Evolutionary conservation across 2,797 vertebrate genomes (phyloP), one percentile per base, ranked within the genome.

Genomic region (Toxotes lorentzi): DNA sequence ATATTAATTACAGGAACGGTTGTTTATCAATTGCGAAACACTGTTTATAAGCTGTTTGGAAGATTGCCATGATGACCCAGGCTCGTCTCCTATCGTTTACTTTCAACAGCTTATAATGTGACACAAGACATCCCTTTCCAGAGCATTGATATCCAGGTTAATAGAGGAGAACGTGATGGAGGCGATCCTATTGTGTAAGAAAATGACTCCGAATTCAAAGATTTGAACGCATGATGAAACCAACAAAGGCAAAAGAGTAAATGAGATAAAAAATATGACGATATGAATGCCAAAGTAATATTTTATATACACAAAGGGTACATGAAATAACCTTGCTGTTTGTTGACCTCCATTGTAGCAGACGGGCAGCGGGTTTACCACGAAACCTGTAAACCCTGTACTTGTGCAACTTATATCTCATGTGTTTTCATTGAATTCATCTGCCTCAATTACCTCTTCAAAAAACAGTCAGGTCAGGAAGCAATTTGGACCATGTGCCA

Each of bases 21-120:
- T 93, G 93, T 93, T 94, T 93, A 94, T 95, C 93, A 93, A 94
- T 93, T 84, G 91, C 85, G 83, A 90, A 94, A 88, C 88, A 84
- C 83, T 78, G 86, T 93, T 94, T 93, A 94, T 92, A 93, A 87
- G 91, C 89, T 90, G 91, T 93, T 95, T 93, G 91, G 93, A 93
- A 90, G 92, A 97, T 97, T 96, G 96, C 95, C 95, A 97, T 93
- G 94, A 95, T 88, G 95, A 98, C 90, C 91, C 92, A 90, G 88
- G 92, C 92, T 93, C 94, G 96, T 96, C 96, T 96, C 95, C 95
- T 95, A 94, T 96, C 96, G 95, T 96, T 95, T 96, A 94, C 93
- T 93, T 87, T 71, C 81, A 84, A 73, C 81, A 86, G 83, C 78
- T 91, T 85, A 88, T 91, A 88, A 93, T 83, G 82, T 86, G 89